Evolutionary conservation across 2,113 vertebrate genomes (phyloP).

Genomic region (Pyxicephalus adspersus): DNA sequence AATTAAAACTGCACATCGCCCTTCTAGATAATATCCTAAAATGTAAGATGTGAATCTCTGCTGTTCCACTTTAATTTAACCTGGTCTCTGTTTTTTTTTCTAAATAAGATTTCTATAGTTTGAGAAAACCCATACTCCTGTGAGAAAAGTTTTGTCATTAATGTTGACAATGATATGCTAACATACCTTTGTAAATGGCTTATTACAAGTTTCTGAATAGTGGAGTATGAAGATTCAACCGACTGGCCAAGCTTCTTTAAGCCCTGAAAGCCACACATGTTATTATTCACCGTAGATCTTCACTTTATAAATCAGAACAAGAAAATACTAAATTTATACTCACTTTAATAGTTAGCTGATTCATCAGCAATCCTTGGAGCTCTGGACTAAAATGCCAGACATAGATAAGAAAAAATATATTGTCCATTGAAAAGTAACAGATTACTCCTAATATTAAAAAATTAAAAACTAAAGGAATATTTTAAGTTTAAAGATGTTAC

Average conservation of each 20-base stretch:
- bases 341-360: conserved; percentile 96
- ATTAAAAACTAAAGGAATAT: too few species aligned
- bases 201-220: conserved; percentile 96
- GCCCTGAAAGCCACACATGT: conserved; percentile 73
- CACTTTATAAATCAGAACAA: background rate
- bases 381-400: conserved; percentile 79
- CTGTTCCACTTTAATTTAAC: too few species aligned
- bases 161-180: too few species aligned
- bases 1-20: too few species aligned
- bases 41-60: too few species aligned
- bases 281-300: background rate
- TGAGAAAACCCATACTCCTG: too few species aligned
- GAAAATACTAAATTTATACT: conserved; percentile 1
- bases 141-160: too few species aligned
- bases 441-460: too few species aligned
- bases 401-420: background rate
- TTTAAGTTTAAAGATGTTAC: conserved; percentile 64
- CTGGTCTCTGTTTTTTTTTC: too few species aligned
- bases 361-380: conserved; percentile 94
- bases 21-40: too few species aligned
- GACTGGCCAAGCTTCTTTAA: conserved; percentile 97
- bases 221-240: conserved; percentile 96
- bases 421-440: too few species aligned
- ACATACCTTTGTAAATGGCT: conserved; percentile 95
- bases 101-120: too few species aligned